Evolutionary conservation across 2,888 invertebrate species (phyloP), one percentile per base, ranked within the genome.

Genomic region (Lepidocyrtinus sp.): DNA sequence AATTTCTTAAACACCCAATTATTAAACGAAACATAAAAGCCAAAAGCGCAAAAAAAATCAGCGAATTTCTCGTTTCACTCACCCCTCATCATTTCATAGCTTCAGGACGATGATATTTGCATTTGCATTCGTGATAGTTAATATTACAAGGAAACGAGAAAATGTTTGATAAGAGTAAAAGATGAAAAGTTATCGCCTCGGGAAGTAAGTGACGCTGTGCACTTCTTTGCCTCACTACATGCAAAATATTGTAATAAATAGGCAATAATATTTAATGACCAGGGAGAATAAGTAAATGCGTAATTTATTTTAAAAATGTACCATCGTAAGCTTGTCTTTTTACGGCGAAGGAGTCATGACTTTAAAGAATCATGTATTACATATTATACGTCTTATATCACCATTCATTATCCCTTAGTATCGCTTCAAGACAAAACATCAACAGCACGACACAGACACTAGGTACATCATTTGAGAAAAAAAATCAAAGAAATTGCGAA

Each of bases 231-330:
- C 26, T 25, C 26, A 3, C 7, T 63, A 63, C n/a, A n/a, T 15
- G 3, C 2, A n/a, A n/a, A 25, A 63, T n/a, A n/a, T n/a, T n/a
- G n/a, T n/a, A 75, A 75, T 67, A 75, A 68, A 75, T 75, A 75
- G 75, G 68, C 68, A 75, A 75, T 75, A 75, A 75, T 62, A 68
- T 75, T 69, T 64, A 71, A 62, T 76, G 46, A 50, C 76, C 24
- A 76, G 76, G n/a, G n/a, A n/a, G n/a, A n/a, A 76, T 70, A 76
- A 26, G 70, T 76, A 76, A 63, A 67, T 36, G 55, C 26, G 36
- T 68, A 76, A 76, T 76, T 76, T 64, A 76, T 76, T 46, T 64
- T 64, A 59, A 70, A 70, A 76, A 69, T 68, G 22, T 63, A 25
- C 25, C n/a, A n/a, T n/a, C n/a, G n/a, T n/a, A n/a, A 62, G 21